A percentile compares a stretch with the other conserved stretches of the same genome.
These are phyloP conservation scores for Mesoclemmys tuberculata DNA, from an alignment of 2,113 vertebrate genomes.

Conservation along the genomic window DNA sequence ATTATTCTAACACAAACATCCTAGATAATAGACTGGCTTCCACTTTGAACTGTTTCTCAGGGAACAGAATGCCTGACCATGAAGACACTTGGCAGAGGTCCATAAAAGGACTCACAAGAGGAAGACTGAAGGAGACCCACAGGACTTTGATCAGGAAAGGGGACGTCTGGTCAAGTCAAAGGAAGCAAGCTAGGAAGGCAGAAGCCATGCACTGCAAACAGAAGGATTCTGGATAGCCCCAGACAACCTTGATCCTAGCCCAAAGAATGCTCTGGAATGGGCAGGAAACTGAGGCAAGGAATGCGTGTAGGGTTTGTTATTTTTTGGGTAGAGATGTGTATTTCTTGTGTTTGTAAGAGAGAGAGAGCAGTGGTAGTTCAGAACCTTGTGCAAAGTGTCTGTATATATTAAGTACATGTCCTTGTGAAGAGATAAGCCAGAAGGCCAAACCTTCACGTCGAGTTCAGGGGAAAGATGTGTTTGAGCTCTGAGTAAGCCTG, in stretches of 20 bases:
- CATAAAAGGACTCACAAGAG: neutral
- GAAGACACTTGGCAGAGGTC: neutral
- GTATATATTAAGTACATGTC: neutral
- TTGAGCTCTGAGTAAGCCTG: neutral
- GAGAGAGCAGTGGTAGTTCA: neutral
- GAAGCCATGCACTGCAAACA: neutral
- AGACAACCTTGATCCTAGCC: neutral
- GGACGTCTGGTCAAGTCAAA: too few species aligned
- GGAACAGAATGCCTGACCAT: neutral
- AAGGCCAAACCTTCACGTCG: neutral
- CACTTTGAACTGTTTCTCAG: neutral
- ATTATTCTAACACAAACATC: neutral
- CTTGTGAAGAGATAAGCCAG: neutral
- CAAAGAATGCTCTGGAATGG: neutral
- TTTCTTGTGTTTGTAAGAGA: neutral
- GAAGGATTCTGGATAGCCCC: neutral
- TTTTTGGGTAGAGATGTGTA: neutral
- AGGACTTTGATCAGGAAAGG: too few species aligned
- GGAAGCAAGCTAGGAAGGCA: too few species aligned
- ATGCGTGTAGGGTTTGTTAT: neutral
- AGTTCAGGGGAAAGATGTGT: neutral
- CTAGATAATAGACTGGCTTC: neutral
- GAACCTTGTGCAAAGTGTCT: neutral
- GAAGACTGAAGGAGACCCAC: neutral
- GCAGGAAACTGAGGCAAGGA: neutral